phyloP scores from a whole-genome alignment of 2,797 vertebrate genomes.

The Tarsius wallacei region DNA sequence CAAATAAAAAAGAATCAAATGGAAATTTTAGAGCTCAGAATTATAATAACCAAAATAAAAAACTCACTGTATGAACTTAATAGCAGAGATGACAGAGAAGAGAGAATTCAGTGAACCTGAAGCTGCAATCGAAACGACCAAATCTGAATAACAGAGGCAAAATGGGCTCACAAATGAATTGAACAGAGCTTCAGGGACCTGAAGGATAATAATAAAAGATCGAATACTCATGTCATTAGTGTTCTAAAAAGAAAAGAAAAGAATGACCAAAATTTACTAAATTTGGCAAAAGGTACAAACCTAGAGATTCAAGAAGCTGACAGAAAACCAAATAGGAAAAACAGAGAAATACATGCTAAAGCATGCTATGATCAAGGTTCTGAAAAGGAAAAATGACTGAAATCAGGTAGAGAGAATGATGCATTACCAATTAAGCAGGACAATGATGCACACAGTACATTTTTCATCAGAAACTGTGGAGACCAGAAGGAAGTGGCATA shows the following conservation, averaged over 20 bases:
- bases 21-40: background rate
- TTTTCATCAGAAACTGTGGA: background rate
- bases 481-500: background rate
- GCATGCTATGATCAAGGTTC: background rate
- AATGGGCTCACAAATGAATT: background rate
- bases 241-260: background rate
- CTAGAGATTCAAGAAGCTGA: constrained; percentile 34
- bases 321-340: background rate
- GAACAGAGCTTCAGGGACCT: background rate
- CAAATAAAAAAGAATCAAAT: background rate
- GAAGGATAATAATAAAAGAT: background rate
- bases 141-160: background rate
- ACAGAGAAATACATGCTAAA: background rate
- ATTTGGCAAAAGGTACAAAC: constrained; percentile 5
- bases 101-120: background rate
- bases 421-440: background rate
- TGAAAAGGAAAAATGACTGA: constrained; percentile 16
- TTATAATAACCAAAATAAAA: constrained; percentile 6
- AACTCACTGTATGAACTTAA: background rate
- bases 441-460: background rate
- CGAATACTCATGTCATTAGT: background rate
- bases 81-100: background rate
- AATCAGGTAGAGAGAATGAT: background rate
- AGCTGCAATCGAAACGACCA: background rate
- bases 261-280: background rate